Conservation (phyloP, 30 jellyfish, hydroid and myxozoan species). For the Phacellophora camtschatica region DNA sequence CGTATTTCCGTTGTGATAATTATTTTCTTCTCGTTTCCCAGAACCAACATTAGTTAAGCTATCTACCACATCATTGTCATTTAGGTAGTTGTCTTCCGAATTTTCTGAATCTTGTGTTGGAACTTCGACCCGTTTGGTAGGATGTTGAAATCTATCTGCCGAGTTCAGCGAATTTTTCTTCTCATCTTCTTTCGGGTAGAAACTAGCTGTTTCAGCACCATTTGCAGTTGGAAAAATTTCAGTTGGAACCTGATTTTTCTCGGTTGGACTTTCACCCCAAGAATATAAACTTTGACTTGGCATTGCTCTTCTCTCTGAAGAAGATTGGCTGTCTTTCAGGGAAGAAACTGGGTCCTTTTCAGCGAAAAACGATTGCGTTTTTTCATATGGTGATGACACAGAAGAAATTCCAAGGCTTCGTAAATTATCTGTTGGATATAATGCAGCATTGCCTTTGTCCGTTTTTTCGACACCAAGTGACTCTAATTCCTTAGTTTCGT, state of each 20-base stretch:
- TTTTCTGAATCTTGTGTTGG: neutral
- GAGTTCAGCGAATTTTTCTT: neutral
- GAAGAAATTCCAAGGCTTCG: neutral
- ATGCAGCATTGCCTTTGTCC: neutral
- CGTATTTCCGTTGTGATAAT: neutral
- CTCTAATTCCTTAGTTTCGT: neutral
- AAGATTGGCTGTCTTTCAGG: neutral
- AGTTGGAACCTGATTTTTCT: neutral
- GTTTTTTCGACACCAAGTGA: neutral
- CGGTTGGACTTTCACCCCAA: neutral
- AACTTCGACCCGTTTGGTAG: neutral
- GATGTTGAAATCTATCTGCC: neutral
- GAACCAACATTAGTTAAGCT: too few relatives aligned
- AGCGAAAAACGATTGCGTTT: neutral
- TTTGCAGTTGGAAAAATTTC: neutral
- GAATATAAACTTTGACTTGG: neutral
- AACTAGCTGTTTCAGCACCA: neutral
- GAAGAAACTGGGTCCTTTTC: neutral
- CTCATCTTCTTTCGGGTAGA: neutral
- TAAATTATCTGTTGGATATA: neutral
- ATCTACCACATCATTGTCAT: neutral
- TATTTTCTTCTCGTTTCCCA: too few relatives aligned
- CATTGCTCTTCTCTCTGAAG: neutral
- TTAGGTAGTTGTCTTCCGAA: neutral
- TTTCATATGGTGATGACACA: neutral